Base-by-base conservation (phyloP, 2,888 invertebrate species). In the Abrostola triplasia region DNA sequence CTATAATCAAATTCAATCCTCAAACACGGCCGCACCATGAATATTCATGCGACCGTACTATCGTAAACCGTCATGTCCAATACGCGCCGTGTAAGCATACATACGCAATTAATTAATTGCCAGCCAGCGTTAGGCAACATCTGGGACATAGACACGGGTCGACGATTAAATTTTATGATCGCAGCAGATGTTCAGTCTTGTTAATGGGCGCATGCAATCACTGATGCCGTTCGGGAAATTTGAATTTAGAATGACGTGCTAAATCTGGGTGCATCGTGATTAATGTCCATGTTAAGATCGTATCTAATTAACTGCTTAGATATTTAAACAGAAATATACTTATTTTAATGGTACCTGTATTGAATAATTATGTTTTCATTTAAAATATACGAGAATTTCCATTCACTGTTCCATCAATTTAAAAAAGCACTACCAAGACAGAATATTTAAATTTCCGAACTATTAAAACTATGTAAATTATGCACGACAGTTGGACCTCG, bases 41-140 rank as follows among this genome's bases (percentile, higher is more conserved):
- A 92, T 92, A 91, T 91, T 91, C 91, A 92, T 88, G 82, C 64
- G 70, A 67, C 73, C 79, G 84, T 79, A 83, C 82, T 86, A 90
- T 91, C 90, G 90, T 91, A 91, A 90, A 90, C 86, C 86, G 85
- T 79, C 86, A 85, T 86, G 88, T 92, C 90, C 91, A 92, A 88
- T 91, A 85, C 92, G 84, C 84, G 87, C 82, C 83, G 74, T 88
- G 91, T 89, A 88, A 85, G 89, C 90, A 88, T 84, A 88, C 87
- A 88, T 85, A 86, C 74, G 72, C 88, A 88, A 90, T 90, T 92
- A 92, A 93, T 93, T 91, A 92, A 90, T 92, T 84, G 90, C 88
- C 87, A 88, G 84, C 86, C 86, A 90, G 89, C 90, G 85, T 86
- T 90, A 84, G 85, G 85, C 85, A 85, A 80, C 92, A 92, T 89